Base-by-base conservation (phyloP, 1,140 invertebrate genomes). In the Pseudomyrmex pallidus region DNA sequence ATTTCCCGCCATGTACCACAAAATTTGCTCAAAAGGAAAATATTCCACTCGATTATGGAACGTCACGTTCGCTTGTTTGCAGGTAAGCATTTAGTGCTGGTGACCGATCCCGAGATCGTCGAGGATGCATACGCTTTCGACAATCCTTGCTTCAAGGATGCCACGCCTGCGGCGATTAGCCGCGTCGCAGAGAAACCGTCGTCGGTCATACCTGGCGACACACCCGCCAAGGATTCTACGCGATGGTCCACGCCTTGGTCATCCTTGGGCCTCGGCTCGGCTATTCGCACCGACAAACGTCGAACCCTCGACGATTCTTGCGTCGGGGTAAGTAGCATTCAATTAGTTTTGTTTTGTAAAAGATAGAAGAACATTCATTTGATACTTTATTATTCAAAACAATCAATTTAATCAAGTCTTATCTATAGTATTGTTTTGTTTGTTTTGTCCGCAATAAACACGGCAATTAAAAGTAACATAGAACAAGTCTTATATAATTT, bases 51-150 rank as follows among this genome's bases (percentile, higher is more conserved):
- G 35, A 35, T 56, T 72, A 17, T 5, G 9, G 1, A 52, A 22
- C 22, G 8, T 74, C 64, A 48, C 44, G 52, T 35, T 35, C 35
- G 5, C 5, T 35, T 77, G 7, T 78, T 94, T 93, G 88, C 95
- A 97, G 96, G 96, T 73, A 96, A 96, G 90, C 96, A 96, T 87
- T 92, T 97, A 57, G 96, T 97, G n/a, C 93, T 97, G 87, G 95
- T 96, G 77, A 96, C 95, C 8, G 96, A 97, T 89, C 96, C 96
- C 0, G 96, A 97, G 89, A 96, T 95, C 63, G 96, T 96, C 1
- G 96, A 96, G 76, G 95, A 96, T 85, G 96, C 96, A 63, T 97
- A 96, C 90, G 97, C 97, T 0, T 97, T 97, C 91, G 97, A 97
- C 92, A 97, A 97, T 94, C 96, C 96, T 17, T 97, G 96, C 61